Evolutionary conservation across 2,888 invertebrate species (phyloP).

Genomic region (Drosophila conformis): DNA sequence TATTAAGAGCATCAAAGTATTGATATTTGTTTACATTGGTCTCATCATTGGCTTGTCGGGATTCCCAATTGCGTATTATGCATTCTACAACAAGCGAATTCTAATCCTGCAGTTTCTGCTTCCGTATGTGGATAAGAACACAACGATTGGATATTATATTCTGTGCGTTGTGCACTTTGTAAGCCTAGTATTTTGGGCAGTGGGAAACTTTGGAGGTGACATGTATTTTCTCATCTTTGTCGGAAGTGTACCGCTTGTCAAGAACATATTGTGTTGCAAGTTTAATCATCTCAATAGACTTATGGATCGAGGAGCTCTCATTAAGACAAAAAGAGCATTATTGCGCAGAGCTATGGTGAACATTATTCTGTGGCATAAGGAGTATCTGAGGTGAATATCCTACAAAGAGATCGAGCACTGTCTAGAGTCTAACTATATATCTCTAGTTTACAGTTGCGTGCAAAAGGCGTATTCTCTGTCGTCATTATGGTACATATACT

Average conservation of each 20-base stretch:
- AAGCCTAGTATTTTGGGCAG: conserved; percentile 34
- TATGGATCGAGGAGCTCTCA: not conserved
- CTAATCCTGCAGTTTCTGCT: conserved; percentile 55
- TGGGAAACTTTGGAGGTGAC: conserved; percentile 60
- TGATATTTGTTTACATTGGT: conserved; percentile 13
- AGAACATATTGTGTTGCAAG: conserved; percentile 54
- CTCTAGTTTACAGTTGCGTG: conserved; percentile 26
- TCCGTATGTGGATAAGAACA: conserved; percentile 47
- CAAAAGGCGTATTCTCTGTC: conserved; percentile 29
- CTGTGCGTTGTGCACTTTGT: conserved; percentile 27
- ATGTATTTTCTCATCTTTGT: conserved; percentile 50
- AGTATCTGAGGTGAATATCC: conserved; percentile 48
- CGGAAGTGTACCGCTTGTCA: conserved; percentile 46
- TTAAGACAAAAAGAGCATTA: not conserved
- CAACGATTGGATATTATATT: conserved; percentile 26
- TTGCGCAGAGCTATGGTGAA: conserved; percentile 23
- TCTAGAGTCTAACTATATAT: not conserved
- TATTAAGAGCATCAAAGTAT: conserved; percentile 24
- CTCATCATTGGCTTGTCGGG: not conserved
- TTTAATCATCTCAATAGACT: conserved; percentile 46
- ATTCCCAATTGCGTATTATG: conserved; percentile 21
- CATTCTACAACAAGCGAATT: conserved; percentile 36
- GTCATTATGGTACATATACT: conserved; percentile 46
- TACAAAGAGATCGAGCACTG: not conserved
- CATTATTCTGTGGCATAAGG: conserved; percentile 53